Base-by-base conservation (phyloP, 2,888 invertebrate genomes). In the Drosophila pseudotakahashii region DNA sequence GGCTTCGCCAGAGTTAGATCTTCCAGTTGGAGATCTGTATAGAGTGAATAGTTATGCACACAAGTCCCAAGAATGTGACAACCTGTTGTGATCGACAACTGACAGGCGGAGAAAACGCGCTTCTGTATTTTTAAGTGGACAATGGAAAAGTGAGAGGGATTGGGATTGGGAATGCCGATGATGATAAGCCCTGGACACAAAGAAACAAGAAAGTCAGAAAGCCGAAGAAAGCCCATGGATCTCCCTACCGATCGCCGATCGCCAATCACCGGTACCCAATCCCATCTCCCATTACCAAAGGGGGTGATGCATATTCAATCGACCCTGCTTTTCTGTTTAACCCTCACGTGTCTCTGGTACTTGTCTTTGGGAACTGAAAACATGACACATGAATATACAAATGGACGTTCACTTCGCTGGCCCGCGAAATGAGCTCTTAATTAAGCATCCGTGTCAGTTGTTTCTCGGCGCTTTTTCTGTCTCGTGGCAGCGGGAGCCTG, bases 381-480 rank as follows among this genome's bases (percentile, higher is more conserved):
- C 81, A 75, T 64, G 71, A 70, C 72, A 71, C 48, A 52, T 61
- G 51, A 51, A 69, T 62, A 51, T 48, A 48, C 50, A 64, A 58
- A 50, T 55, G 63, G 71, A 71, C 81, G 75, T 82, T 82, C 82
- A 82, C 82, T 82, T 78, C 69, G 73, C 69, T 76, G 76, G 58
- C 73, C 67, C 44, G 69, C 75, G 54, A 77, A 78, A 82, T 82
- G 73, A 85, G 85, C 85, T 80, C 82, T 82, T 82, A 82, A 82
- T 82, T 82, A 82, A 82, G 85, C 77, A 85, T 75, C 80, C 72
- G 77, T 74, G 80, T 81, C 80, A 82, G 72, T 47, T 66, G 75
- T 71, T 63, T 71, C 67, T 48, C 51, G n/a, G 44, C 14, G 53
- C 23, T 53, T 37, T 68, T 55, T 30, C 7, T 26, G 4, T 6